Evolutionary conservation across 2,888 invertebrate species (phyloP), one percentile per base, ranked within the genome.

Genomic region (Uloborus plumipes): DNA sequence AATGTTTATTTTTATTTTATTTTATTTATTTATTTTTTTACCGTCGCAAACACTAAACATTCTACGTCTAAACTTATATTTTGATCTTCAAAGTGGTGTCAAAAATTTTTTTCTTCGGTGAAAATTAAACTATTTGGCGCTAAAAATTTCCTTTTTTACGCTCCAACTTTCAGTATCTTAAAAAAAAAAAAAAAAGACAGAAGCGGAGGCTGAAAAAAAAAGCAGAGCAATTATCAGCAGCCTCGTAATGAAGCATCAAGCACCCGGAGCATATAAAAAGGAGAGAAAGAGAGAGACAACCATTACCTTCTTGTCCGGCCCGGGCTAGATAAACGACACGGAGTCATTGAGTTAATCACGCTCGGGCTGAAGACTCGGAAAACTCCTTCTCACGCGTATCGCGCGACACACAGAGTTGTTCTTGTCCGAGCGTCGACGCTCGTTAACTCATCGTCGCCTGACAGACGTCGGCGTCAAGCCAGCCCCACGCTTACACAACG

Each of bases 381-480:
- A 65, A 20, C n/a, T 18, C 18, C n/a, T 18, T 77, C 77, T 77
- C 77, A 77, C 77, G 76, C 76, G 62, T 76, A 76, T 76, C 76
- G 62, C 39, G 50, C 69, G 67, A 51, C 76, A 51, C 76, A 69
- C 69, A 69, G 31, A 62, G 62, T 76, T 62, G 76, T 53, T 69
- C 69, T 67, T 62, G 69, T 53, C 76, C 69, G 47, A 58, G 55
- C 55, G 49, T 39, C 39, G 39, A 49, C 55, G 26, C 75, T 67
- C 55, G 65, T 64, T 74, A 65, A 64, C 7, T 55, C 39, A 39
- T 39, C 39, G 39, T 39, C 51, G 66, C 16, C 50, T 67, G 75
- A 67, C 75, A 58, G 65, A 66, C n/a, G 70, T 59, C 26, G 59
- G n/a, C 73, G 74, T 39, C 64, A 65, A 47, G 39, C 39, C 39